Evolutionary conservation across 1,140 invertebrate genomes (phyloP), one percentile per base, ranked within the genome.

Genomic region (Galendromus occidentalis): DNA sequence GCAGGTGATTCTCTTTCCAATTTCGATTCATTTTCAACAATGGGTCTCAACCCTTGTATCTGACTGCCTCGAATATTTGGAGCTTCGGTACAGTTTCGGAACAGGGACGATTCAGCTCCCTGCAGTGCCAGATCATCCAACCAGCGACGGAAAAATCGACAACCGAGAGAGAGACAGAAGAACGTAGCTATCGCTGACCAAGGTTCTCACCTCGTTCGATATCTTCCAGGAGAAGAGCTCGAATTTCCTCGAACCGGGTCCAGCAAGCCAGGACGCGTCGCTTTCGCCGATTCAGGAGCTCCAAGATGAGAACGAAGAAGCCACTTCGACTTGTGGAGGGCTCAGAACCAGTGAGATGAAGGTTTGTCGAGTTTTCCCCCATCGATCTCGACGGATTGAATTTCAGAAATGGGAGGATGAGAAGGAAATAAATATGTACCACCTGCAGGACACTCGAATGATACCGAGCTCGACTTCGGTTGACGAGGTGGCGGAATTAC

Each of bases 211-310:
- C n/a, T n/a, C n/a, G n/a, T n/a, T n/a, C n/a, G n/a, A n/a, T n/a
- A n/a, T n/a, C n/a, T n/a, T n/a, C 20, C 45, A 59, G 51, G 51
- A 59, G 9, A 59, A 59, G 22, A 59, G 25, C 20, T 59, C 51
- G n/a, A 59, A 59, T 33, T 33, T 59, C 22, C 51, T 59, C 14
- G 51, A 59, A 14, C 51, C 51, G 14, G 51, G 51, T 14, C 51
- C 51, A 25, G 51, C 51, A 29, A 59, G 51, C 22, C 51, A 59
- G 51, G 51, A 59, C 51, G 51, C 51, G 25, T 59, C 51, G 51
- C 20, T 59, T 14, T 59, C 51, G 14, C 51, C 51, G 4, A 59
- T 59, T 22, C 51, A 59, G 33, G 51, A 59, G 20, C 33, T 59
- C 25, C 51, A 59, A 25, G 51, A 59, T 25, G 51, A 59, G 22